Conservation (phyloP, 2,113 vertebrate species). For the Albula glossodonta region DNA sequence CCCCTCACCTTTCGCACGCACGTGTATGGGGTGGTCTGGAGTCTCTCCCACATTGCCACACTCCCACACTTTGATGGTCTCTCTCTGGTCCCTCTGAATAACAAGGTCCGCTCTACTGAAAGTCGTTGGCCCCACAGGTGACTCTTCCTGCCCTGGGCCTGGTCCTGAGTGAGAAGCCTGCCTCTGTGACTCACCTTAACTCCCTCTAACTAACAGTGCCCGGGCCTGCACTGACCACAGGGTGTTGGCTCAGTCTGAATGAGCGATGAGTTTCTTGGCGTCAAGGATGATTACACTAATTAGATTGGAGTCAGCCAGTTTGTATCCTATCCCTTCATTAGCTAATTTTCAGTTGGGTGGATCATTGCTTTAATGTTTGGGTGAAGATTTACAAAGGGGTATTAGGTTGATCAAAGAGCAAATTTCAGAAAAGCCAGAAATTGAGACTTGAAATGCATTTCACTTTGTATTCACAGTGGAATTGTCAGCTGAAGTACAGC, state of each 20-base stretch:
- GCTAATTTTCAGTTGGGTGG: constrained; percentile 5
- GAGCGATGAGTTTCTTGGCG: background rate
- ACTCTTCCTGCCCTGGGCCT: background rate
- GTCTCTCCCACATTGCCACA: background rate
- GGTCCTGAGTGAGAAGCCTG: background rate
- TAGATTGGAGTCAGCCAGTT: background rate
- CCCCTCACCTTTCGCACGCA: background rate
- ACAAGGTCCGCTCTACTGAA: background rate
- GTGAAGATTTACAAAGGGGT: background rate
- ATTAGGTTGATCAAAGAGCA: background rate
- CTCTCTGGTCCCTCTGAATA: background rate
- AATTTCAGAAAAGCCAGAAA: background rate
- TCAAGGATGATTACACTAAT: background rate
- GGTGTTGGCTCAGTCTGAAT: background rate
- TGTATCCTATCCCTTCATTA: background rate
- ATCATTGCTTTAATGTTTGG: background rate
- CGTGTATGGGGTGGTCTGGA: background rate
- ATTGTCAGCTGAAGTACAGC: no score
- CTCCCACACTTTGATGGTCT: background rate
- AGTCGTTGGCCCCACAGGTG: background rate
- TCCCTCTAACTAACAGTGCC: background rate
- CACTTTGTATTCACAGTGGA: background rate
- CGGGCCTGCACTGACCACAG: background rate
- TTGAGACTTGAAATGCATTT: background rate
- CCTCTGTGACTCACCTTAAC: background rate